Evolutionary conservation across 2,797 vertebrate species (phyloP).

Genomic region (Chrosomus eos): DNA sequence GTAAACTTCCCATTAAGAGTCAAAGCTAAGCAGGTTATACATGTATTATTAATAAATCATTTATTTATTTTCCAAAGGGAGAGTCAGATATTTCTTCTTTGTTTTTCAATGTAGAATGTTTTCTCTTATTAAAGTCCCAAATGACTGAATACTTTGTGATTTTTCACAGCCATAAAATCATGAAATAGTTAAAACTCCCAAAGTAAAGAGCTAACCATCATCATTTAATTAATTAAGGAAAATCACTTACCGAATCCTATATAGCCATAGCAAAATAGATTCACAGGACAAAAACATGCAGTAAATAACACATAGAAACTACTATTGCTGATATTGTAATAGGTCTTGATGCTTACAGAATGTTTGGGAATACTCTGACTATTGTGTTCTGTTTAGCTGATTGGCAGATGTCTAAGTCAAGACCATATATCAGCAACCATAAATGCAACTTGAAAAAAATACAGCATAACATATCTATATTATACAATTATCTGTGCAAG

Average conservation of each 20-base stretch:
- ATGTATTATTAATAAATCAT: neutral
- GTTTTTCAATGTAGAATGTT: neutral
- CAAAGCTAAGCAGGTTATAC: neutral
- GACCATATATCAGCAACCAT: neutral
- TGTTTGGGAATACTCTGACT: neutral
- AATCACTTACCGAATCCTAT: slow-evolving; percentile 59
- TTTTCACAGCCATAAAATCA: neutral
- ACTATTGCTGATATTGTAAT: slow-evolving; percentile 3
- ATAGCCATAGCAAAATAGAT: slow-evolving; percentile 49
- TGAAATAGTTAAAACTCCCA: neutral
- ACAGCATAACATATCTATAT: slow-evolving; percentile 1
- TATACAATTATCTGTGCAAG: neutral
- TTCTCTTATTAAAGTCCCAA: neutral
- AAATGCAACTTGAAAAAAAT: neutral
- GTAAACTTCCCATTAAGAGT: neutral
- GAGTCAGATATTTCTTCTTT: neutral
- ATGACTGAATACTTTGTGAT: neutral
- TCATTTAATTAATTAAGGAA: neutral
- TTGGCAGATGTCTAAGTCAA: neutral
- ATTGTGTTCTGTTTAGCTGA: neutral
- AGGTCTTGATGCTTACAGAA: neutral
- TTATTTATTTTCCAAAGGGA: neutral
- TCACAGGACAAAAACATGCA: slow-evolving; percentile 47
- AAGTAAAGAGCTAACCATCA: neutral
- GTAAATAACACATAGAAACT: slow-evolving; percentile 42